Percentiles rank a stretch among this genome's conserved stretches.
These are phyloP conservation scores for Cylindroiulus punctatus DNA, from an alignment of 2,888 invertebrate species.

Conservation along the genomic window DNA sequence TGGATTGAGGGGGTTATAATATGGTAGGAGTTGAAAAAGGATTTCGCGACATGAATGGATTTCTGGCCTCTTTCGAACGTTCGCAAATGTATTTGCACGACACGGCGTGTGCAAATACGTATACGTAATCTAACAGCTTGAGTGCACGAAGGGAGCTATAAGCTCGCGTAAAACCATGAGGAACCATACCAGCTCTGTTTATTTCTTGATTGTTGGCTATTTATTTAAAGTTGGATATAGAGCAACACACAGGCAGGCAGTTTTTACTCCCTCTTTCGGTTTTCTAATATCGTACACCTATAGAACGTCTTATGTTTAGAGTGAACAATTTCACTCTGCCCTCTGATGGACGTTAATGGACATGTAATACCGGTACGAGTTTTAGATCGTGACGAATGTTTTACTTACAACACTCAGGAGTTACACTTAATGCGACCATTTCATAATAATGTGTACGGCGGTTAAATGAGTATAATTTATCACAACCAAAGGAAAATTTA, in stretches of 20 bases:
- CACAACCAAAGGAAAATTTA: too few relatives aligned
- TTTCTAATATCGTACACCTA: background rate
- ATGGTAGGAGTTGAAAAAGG: background rate
- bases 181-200: background rate
- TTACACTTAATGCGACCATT: too few relatives aligned
- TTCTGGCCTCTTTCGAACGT: background rate
- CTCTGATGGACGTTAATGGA: too few relatives aligned
- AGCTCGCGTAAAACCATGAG: background rate
- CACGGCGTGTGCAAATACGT: constrained; percentile 5
- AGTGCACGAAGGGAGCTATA: background rate
- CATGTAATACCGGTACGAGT: too few relatives aligned
- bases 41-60: background rate
- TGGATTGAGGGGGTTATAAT: background rate
- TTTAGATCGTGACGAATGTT: too few relatives aligned
- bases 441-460: too few relatives aligned
- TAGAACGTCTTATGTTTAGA: too few relatives aligned
- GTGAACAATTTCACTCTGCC: too few relatives aligned
- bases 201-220: background rate
- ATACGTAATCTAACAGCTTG: background rate
- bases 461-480: too few relatives aligned
- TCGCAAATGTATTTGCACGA: constrained; percentile 20
- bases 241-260: background rate
- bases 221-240: constrained; percentile 3
- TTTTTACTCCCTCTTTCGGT: background rate
- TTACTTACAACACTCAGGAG: too few relatives aligned